phyloP scores from a whole-genome alignment of 2,888 invertebrate genomes.

The Spialia ferax region DNA sequence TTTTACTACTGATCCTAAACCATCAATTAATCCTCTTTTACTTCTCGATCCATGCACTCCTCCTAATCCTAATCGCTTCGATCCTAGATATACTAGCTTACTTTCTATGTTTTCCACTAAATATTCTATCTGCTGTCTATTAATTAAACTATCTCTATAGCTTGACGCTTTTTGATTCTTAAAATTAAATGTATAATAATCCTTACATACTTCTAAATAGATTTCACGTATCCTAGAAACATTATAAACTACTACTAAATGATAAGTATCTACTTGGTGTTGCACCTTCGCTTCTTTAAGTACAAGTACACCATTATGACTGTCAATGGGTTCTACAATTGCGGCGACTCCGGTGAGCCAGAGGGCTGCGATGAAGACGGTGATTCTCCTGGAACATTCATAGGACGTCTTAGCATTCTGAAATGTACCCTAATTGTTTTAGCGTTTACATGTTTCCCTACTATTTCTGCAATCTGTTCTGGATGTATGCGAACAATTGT shows the following conservation, averaged over 20 bases:
- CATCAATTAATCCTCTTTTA: background rate
- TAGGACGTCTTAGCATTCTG: background rate
- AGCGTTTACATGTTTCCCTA: background rate
- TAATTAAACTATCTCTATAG: background rate
- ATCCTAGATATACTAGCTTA: background rate
- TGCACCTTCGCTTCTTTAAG: conserved; percentile 1
- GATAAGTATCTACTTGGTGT: conserved; percentile 2
- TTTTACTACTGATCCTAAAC: background rate
- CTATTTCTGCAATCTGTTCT: conserved; percentile 2
- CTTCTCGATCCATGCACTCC: background rate
- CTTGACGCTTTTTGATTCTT: background rate
- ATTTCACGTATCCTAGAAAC: background rate
- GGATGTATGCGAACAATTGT: background rate
- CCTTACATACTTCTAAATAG: background rate
- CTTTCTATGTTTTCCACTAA: conserved; percentile 2
- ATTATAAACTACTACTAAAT: background rate
- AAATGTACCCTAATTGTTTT: conserved; percentile 4
- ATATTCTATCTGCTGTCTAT: background rate
- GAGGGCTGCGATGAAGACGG: background rate
- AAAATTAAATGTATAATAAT: background rate
- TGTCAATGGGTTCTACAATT: background rate
- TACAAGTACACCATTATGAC: conserved; percentile 1
- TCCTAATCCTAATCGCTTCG: background rate
- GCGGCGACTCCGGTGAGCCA: conserved; percentile 2
- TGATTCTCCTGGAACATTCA: background rate